Conservation (phyloP, 2,113 vertebrate species). For the Sprattus sprattus region DNA sequence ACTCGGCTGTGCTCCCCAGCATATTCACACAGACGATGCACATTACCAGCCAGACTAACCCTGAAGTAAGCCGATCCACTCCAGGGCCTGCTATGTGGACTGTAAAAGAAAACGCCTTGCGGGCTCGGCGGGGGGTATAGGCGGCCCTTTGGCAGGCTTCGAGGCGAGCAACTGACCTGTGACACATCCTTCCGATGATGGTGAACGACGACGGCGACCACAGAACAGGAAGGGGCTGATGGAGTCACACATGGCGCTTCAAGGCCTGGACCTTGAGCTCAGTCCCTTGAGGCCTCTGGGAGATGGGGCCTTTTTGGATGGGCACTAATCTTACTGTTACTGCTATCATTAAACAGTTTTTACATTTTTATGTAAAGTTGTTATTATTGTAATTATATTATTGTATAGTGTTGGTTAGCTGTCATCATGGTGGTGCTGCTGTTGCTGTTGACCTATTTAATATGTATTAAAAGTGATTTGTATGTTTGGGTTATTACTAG, state of each 20-base stretch:
- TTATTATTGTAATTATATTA: slow-evolving; percentile 12
- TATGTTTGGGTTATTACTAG: neutral
- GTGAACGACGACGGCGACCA: slow-evolving; percentile 30
- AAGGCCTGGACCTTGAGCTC: slow-evolving; percentile 73
- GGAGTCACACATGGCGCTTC: slow-evolving; percentile 63
- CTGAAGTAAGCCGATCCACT: neutral
- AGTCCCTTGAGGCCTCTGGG: slow-evolving; percentile 46
- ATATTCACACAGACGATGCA: neutral
- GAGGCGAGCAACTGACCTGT: slow-evolving; percentile 41
- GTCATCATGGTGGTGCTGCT: neutral
- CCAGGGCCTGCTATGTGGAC: neutral
- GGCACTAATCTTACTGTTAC: slow-evolving; percentile 41
- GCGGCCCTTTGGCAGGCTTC: neutral
- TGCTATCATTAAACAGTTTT: neutral
- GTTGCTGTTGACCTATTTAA: neutral
- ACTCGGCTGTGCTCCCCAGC: neutral
- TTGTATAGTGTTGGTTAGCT: slow-evolving; percentile 27
- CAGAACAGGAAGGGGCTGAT: slow-evolving; percentile 62
- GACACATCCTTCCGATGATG: slow-evolving; percentile 68
- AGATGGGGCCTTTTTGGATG: slow-evolving; percentile 57
- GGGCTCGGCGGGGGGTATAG: neutral
- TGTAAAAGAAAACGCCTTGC: neutral
- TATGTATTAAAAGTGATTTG: neutral
- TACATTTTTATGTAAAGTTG: too few relatives aligned
- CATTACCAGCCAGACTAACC: neutral